A percentile compares a stretch with the other conserved stretches of the same genome.
These are phyloP conservation scores for Melanostigma gelatinosum DNA, from an alignment of 2,113 vertebrate species.

Conservation along the genomic window DNA sequence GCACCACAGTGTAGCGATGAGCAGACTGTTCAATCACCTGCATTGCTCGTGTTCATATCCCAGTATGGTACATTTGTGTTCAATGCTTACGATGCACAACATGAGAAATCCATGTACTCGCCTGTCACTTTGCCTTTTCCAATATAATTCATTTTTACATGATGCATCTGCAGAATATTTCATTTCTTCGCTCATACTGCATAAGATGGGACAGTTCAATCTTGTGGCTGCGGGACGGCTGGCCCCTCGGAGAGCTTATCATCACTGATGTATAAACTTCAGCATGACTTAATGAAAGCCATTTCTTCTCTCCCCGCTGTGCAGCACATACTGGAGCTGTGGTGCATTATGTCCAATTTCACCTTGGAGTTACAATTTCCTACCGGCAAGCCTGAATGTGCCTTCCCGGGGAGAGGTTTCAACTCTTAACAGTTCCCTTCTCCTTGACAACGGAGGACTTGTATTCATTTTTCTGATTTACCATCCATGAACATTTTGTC, in stretches of 20 bases:
- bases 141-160: conserved; percentile 43
- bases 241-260: conserved; percentile 59
- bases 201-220: conserved; percentile 44
- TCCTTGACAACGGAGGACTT: not conserved
- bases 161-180: conserved; percentile 43
- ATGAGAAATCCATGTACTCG: not conserved
- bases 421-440: conserved; percentile 28
- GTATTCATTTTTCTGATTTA: conserved; percentile 22
- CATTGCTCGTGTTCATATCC: not conserved
- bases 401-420: conserved; percentile 7
- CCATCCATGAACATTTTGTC: not conserved
- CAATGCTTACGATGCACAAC: not conserved
- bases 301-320: conserved; percentile 34
- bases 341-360: conserved; percentile 38
- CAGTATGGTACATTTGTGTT: not conserved
- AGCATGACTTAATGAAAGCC: conserved; percentile 74
- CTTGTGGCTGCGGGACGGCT: conserved; percentile 18
- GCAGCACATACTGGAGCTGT: conserved; percentile 28
- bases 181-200: not conserved
- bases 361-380: conserved; percentile 56
- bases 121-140: conserved; percentile 16
- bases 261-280: conserved; percentile 64
- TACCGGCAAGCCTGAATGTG: conserved; percentile 40
- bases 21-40: conserved; percentile 38
- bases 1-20: conserved; percentile 11